Percentiles rank a stretch among this genome's conserved stretches.
phyloP scores from a whole-genome alignment of 2,888 invertebrate genomes.

The Eupsilia transversa region DNA sequence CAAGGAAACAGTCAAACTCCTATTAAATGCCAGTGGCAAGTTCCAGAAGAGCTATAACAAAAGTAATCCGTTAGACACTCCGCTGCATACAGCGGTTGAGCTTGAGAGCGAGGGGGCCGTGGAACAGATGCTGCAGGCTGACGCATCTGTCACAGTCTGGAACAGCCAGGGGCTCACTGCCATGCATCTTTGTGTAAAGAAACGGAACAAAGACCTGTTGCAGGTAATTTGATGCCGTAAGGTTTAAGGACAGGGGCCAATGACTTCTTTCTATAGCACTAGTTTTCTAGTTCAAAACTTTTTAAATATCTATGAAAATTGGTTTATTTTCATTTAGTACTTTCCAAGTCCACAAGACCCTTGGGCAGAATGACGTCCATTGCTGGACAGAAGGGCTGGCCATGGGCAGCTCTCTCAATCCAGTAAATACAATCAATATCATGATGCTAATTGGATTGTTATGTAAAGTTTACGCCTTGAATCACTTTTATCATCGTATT shows the following conservation, averaged over 20 bases:
- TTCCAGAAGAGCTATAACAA: constrained; percentile 14
- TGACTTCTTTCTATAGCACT: not conserved
- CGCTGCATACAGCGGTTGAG: constrained; percentile 69
- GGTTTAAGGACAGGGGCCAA: not conserved
- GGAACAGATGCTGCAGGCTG: constrained; percentile 53
- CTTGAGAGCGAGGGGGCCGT: constrained; percentile 57
- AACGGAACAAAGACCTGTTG: constrained; percentile 61
- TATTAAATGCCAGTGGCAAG: constrained; percentile 44
- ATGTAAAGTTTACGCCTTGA: not conserved
- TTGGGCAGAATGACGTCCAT: not conserved
- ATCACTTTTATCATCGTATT: not conserved
- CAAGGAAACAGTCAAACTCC: constrained; percentile 44
- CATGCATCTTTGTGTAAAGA: constrained; percentile 68
- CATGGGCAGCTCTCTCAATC: not conserved
- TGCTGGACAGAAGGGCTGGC: not conserved
- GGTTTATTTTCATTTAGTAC: too few relatives aligned
- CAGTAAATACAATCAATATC: not conserved
- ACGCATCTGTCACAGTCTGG: constrained; percentile 46
- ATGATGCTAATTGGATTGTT: not conserved
- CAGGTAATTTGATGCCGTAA: constrained; percentile 52
- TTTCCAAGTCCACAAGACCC: too few relatives aligned
- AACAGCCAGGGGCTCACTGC: constrained; percentile 64
- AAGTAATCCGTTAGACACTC: constrained; percentile 23
- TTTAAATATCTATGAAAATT: not conserved
- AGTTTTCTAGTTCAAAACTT: not conserved